Percentiles rank a stretch among this genome's conserved stretches.
Conservation (phyloP, 2,797 vertebrate species). For the Harpagifer antarcticus region DNA sequence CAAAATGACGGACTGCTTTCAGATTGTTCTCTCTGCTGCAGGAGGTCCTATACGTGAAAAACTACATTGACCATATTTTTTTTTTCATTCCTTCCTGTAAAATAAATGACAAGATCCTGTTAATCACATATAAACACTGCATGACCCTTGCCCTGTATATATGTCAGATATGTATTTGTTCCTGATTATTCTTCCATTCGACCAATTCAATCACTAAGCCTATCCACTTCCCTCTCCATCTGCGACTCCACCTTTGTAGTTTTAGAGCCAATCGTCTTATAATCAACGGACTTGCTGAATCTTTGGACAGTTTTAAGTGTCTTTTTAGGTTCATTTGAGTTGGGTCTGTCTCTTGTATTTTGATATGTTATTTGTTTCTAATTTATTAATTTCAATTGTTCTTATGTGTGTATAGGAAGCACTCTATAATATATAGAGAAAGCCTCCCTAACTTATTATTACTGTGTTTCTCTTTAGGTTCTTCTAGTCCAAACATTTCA, state of each 20-base stretch:
- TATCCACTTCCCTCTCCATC: rapidly evolving
- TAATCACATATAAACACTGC: too few relatives aligned
- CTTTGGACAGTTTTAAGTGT: too few relatives aligned
- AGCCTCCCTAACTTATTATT: neutral
- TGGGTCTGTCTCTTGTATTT: neutral
- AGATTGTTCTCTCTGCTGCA: neutral
- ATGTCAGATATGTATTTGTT: too few relatives aligned
- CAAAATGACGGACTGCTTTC: too few relatives aligned
- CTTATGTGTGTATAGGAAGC: neutral
- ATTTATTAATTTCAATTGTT: neutral
- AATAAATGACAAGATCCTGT: too few relatives aligned
- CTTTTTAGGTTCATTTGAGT: rapidly evolving
- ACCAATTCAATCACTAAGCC: too few relatives aligned
- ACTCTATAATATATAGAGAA: neutral
- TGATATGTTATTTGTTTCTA: neutral
- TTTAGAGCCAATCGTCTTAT: neutral
- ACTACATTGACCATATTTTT: neutral
- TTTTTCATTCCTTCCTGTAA: neutral
- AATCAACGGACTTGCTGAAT: too few relatives aligned
- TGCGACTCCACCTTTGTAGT: neutral
- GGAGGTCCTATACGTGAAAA: constrained; percentile 38
- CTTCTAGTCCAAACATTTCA: neutral
- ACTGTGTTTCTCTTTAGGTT: neutral
- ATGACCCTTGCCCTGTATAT: too few relatives aligned
- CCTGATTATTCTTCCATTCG: too few relatives aligned